These are phyloP conservation scores for Pomacea canaliculata DNA, from an alignment of 2,888 invertebrate genomes.

Conservation along the genomic window DNA sequence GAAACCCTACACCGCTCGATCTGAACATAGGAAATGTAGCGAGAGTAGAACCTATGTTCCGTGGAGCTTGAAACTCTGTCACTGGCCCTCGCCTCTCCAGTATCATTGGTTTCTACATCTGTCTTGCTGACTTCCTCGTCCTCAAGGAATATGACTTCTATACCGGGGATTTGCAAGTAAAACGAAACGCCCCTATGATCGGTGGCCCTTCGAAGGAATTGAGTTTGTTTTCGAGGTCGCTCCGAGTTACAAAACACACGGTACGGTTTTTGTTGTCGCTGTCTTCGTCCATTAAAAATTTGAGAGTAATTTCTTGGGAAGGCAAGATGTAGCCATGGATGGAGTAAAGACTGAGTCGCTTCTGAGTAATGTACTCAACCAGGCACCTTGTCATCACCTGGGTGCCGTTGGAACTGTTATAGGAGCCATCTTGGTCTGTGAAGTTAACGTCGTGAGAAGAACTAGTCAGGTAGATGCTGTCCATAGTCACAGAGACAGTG, in stretches of 20 bases:
- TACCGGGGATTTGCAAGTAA: not conserved
- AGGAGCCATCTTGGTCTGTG: not conserved
- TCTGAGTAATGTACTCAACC: not conserved
- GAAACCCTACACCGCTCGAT: not conserved
- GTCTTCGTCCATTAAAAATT: not conserved
- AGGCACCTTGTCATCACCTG: not conserved
- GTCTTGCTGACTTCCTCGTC: slow-evolving; percentile 8
- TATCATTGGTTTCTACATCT: not conserved
- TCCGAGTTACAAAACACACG: not conserved
- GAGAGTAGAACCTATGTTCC: not conserved
- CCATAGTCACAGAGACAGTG: too few relatives aligned
- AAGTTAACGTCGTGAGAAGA: too few relatives aligned
- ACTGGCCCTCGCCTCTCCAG: not conserved
- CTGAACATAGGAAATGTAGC: slow-evolving; percentile 19
- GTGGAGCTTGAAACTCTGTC: not conserved
- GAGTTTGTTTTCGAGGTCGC: slow-evolving; percentile 10
- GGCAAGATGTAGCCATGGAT: not conserved
- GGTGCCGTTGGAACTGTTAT: not conserved
- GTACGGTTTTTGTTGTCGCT: not conserved
- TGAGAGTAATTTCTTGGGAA: not conserved
- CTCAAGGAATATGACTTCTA: slow-evolving; percentile 1
- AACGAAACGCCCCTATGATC: not conserved
- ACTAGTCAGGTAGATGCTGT: too few relatives aligned
- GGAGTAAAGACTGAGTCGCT: not conserved
- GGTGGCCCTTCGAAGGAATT: not conserved